A percentile compares a stretch with the other conserved stretches of the same genome.
Evolutionary conservation across 2,888 invertebrate species (phyloP).

Genomic region (Gnatocerus cornutus): DNA sequence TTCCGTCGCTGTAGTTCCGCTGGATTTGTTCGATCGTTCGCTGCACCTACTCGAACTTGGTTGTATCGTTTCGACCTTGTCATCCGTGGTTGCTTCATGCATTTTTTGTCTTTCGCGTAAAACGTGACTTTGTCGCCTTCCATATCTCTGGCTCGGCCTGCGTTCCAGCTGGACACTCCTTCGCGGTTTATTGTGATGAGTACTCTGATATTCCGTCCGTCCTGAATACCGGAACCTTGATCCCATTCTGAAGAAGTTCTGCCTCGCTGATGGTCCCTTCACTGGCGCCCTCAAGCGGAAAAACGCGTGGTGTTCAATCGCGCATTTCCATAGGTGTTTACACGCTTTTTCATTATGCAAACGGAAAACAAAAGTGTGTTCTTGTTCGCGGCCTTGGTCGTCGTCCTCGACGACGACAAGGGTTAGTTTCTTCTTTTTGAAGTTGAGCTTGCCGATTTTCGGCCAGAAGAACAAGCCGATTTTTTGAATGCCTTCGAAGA

Average conservation of each 20-base stretch:
- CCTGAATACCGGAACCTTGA: conserved; percentile 93
- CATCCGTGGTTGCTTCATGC: conserved; percentile 58
- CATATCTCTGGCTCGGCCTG: conserved; percentile 93
- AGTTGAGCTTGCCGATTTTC: conserved; percentile 97
- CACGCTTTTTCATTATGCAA: conserved; percentile 98
- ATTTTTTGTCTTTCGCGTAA: conserved; percentile 85
- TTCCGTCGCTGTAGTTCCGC: conserved; percentile 68
- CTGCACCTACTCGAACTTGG: conserved; percentile 73
- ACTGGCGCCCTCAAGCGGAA: conserved; percentile 94
- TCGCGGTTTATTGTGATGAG: conserved; percentile 90
- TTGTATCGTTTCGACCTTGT: conserved; percentile 51
- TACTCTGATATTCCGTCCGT: conserved; percentile 98
- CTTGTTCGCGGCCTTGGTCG: conserved; percentile 96
- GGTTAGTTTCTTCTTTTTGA: conserved; percentile 97
- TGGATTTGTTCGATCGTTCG: conserved; percentile 74
- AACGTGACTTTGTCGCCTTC: conserved; percentile 92
- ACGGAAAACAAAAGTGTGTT: conserved; percentile 98
- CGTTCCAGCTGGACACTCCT: conserved; percentile 97
- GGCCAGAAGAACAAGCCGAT: conserved; percentile 99
- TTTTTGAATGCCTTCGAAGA: conserved; percentile 95
- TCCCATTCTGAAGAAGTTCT: conserved; percentile 99
- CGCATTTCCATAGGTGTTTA: conserved; percentile 99
- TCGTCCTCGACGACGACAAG: conserved; percentile 99
- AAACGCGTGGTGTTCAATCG: conserved; percentile 99
- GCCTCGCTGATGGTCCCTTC: conserved; percentile 90